Base-by-base conservation (phyloP, 2,888 invertebrate genomes). In the Pachliopta kotzebuea region DNA sequence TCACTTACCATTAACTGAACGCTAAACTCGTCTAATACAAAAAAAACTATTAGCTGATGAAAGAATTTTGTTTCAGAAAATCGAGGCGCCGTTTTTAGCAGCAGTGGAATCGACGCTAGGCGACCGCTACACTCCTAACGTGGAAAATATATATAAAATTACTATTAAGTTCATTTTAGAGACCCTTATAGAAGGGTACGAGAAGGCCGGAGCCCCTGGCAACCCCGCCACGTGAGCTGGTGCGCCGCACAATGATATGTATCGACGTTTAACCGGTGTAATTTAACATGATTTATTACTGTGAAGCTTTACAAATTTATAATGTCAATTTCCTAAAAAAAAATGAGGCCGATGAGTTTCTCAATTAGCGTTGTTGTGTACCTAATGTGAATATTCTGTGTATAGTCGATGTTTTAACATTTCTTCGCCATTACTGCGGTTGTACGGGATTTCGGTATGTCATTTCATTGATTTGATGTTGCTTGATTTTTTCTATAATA, bases 111-210 rank as follows among this genome's bases (percentile, higher is more conserved):
- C 95, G 67, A 98, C 97, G 0, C 92, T 98, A 63, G 97, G 96
- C 2, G 97, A 98, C 79, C 94, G 97, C 60, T 98, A 96, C 91
- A 97, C 97, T 58, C 96, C 96, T 69, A 97, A 97, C 87, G 96
- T 98, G 71, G 97, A 97, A 81, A 95, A 94, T 76, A 97, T 97
- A 77, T 98, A 98, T 93, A 95, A 96, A 90, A 94, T 96, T 76
- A 96, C 97, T 71, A 97, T 98, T 81, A 96, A 96, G 84, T 96
- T 98, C 85, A 97, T 98, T 73, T 94, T 98, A 81, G 95, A 96
- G 84, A 97, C 97, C 23, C 92, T 98, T 74, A 93, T 96, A 72
- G 94, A 95, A 74, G 97, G 97, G 63, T 97, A 92, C 86, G 95
- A 96, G 75, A 87, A 86, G 62, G 87, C 84, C 31, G 87, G 85